A percentile compares a stretch with the other conserved stretches of the same genome.
phyloP scores from a whole-genome alignment of 2,888 invertebrate species.

The Hecatera dysodea region DNA sequence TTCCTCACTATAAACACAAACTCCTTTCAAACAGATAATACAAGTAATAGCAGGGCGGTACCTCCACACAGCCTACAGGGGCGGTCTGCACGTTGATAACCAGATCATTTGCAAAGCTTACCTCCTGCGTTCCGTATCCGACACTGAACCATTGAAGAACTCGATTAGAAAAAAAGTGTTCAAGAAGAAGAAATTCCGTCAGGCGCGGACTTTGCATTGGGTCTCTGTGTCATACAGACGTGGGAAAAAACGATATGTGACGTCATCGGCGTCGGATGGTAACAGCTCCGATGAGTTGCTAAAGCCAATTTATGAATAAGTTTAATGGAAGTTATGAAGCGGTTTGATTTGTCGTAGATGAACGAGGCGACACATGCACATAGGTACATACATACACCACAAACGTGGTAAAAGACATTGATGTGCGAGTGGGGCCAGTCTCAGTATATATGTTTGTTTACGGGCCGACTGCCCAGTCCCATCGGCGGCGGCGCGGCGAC shows the following conservation, averaged over 20 bases:
- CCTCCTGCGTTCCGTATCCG: slow-evolving; percentile 80
- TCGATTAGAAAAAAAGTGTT: slow-evolving; percentile 70
- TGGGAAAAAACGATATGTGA: slow-evolving; percentile 66
- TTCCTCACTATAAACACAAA: not conserved
- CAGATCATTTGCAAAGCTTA: slow-evolving; percentile 83
- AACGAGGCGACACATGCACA: not conserved
- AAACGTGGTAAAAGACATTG: not conserved
- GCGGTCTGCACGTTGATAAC: slow-evolving; percentile 84
- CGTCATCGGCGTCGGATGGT: slow-evolving; percentile 78
- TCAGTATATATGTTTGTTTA: too few relatives aligned
- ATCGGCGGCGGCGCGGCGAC: too few relatives aligned
- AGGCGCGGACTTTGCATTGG: slow-evolving; percentile 83
- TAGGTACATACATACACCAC: not conserved
- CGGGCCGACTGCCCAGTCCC: not conserved
- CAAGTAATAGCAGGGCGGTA: slow-evolving; percentile 85
- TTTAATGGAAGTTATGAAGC: not conserved
- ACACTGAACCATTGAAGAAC: slow-evolving; percentile 71
- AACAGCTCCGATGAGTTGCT: slow-evolving; percentile 85
- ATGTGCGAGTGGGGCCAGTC: too few relatives aligned
- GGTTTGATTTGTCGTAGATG: not conserved
- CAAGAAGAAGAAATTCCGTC: slow-evolving; percentile 73
- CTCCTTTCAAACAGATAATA: slow-evolving; percentile 73
- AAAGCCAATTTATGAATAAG: slow-evolving; percentile 84
- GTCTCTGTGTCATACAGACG: slow-evolving; percentile 76
- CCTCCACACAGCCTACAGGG: slow-evolving; percentile 86